A percentile compares a stretch with the other conserved stretches of the same genome.
These are phyloP conservation scores for Athalia cordata DNA, from an alignment of 2,888 invertebrate genomes.

Conservation along the genomic window DNA sequence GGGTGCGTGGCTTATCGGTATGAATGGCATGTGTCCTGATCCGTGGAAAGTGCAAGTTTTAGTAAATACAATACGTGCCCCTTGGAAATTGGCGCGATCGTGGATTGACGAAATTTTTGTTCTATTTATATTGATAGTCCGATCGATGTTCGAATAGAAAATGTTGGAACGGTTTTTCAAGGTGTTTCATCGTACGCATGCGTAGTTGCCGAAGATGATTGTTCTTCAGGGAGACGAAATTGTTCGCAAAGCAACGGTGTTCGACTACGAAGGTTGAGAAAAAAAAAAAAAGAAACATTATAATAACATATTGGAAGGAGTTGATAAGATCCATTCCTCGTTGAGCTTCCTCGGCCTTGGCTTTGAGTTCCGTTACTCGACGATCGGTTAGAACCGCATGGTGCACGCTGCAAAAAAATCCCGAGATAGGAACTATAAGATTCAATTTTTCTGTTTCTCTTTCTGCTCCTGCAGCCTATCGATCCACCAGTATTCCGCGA, in stretches of 20 bases:
- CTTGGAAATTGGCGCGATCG: too few species aligned
- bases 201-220: too few species aligned
- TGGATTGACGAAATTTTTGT: too few species aligned
- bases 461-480: not conserved
- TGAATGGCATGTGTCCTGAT: not conserved
- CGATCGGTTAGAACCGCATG: slow-evolving; percentile 18
- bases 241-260: not conserved
- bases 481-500: not conserved
- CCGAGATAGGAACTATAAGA: slow-evolving; percentile 20
- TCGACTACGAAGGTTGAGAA: not conserved
- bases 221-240: not conserved
- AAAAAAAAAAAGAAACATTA: not conserved
- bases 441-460: slow-evolving; percentile 36
- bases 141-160: too few species aligned
- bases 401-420: slow-evolving; percentile 10
- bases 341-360: slow-evolving; percentile 16
- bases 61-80: too few species aligned
- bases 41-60: slow-evolving; percentile 23
- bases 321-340: slow-evolving; percentile 5
- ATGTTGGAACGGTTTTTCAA: too few species aligned
- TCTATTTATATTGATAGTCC: too few species aligned
- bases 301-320: not conserved
- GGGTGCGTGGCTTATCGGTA: too few species aligned
- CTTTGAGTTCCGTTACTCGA: slow-evolving; percentile 35
- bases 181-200: too few species aligned